phyloP scores from a whole-genome alignment of 2,797 vertebrate genomes.

The Pseudochirops corinnae region DNA sequence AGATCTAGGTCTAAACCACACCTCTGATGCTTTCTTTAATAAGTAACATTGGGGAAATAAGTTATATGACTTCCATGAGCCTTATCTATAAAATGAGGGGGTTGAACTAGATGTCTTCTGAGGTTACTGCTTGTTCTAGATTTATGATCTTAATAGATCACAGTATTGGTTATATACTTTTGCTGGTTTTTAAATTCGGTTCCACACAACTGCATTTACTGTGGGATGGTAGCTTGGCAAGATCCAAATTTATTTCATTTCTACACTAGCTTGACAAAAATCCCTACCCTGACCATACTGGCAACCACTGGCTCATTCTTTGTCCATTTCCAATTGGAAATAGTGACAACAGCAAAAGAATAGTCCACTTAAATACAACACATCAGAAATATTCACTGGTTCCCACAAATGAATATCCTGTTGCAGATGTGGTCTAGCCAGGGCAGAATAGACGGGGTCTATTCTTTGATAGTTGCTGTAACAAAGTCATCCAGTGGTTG shows the following conservation, averaged over 20 bases:
- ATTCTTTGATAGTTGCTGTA: background rate
- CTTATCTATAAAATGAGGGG: background rate
- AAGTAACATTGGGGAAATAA: background rate
- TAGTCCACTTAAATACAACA: background rate
- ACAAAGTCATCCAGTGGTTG: background rate
- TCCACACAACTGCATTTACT: background rate
- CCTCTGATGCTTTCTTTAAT: background rate
- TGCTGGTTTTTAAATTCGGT: slow-evolving; percentile 17
- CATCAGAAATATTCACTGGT: background rate
- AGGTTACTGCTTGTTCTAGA: background rate
- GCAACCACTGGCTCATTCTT: background rate
- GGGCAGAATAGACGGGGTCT: background rate
- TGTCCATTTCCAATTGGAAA: background rate
- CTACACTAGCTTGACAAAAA: slow-evolving; percentile 15
- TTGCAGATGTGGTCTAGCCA: background rate
- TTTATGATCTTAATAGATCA: background rate
- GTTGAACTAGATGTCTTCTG: background rate
- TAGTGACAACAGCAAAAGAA: background rate
- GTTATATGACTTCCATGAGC: background rate
- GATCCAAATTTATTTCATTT: background rate
- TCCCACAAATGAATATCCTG: background rate
- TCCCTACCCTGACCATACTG: background rate
- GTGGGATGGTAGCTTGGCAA: background rate
- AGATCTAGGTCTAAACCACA: background rate
- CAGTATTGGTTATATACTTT: background rate